Conservation (phyloP, 2,113 vertebrate species). For the Psittacula cyanocephala region DNA sequence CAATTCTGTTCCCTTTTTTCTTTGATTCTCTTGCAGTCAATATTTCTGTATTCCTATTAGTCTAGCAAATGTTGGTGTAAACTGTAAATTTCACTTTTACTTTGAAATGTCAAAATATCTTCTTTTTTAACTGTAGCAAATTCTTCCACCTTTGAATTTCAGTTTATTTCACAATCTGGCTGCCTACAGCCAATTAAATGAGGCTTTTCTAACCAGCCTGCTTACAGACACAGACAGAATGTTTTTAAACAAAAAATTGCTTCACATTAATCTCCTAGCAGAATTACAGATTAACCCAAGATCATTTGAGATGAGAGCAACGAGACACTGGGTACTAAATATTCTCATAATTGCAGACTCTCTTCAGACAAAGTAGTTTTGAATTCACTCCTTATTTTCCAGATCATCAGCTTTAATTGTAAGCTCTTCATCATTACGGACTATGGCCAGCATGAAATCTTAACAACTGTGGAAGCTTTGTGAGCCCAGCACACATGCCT, state of each 20-base stretch:
- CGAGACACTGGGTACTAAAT: background rate
- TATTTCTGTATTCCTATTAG: background rate
- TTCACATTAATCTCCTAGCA: background rate
- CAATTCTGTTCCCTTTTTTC: background rate
- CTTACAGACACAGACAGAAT: background rate
- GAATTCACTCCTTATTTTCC: slow-evolving; percentile 20
- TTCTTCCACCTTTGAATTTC: background rate
- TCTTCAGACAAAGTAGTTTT: slow-evolving; percentile 2
- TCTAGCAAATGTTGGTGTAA: background rate
- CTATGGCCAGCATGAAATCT: background rate
- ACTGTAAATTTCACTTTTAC: background rate
- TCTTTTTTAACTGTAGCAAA: background rate
- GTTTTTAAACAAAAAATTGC: too few relatives aligned
- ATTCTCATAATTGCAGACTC: background rate
- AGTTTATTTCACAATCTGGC: background rate
- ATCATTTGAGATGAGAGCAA: background rate
- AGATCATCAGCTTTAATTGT: slow-evolving; percentile 48
- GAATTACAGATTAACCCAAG: background rate
- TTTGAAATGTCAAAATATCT: background rate
- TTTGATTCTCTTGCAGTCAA: background rate
- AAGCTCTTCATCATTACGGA: slow-evolving; percentile 24
- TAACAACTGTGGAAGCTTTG: background rate
- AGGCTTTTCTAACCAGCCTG: background rate
- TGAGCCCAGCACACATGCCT: background rate
- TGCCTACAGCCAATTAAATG: background rate